Percentiles rank a stretch among this genome's conserved stretches.
Evolutionary conservation across 2,888 invertebrate species (phyloP).

Genomic region (Lissocephala sabroskyi): DNA sequence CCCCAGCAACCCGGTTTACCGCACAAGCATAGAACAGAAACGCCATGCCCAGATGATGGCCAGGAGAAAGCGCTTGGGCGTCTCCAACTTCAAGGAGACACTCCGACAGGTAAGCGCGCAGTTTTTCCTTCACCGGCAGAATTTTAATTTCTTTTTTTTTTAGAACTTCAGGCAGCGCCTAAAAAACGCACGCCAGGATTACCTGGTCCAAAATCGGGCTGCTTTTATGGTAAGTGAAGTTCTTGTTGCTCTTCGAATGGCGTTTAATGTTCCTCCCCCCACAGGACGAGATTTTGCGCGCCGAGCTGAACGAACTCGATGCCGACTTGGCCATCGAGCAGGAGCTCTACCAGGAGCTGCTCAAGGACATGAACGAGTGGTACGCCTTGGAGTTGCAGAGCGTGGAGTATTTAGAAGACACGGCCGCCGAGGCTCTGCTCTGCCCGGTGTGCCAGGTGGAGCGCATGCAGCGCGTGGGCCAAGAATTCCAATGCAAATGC

Average conservation of each 20-base stretch:
- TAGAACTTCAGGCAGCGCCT: slow-evolving; percentile 69
- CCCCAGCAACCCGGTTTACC: slow-evolving; percentile 40
- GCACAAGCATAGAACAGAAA: slow-evolving; percentile 66
- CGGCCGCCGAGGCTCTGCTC: slow-evolving; percentile 64
- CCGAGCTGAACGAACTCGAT: slow-evolving; percentile 65
- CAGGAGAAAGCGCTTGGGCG: slow-evolving; percentile 55
- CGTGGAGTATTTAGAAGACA: slow-evolving; percentile 58
- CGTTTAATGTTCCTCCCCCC: too few species aligned
- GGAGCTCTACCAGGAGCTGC: slow-evolving; percentile 63
- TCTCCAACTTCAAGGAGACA: slow-evolving; percentile 63
- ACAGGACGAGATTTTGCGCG: slow-evolving; percentile 54
- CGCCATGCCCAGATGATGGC: slow-evolving; percentile 57
- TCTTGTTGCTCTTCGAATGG: too few species aligned
- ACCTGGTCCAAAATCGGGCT: slow-evolving; percentile 42
- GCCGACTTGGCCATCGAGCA: slow-evolving; percentile 62
- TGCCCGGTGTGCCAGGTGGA: slow-evolving; percentile 75
- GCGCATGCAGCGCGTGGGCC: slow-evolving; percentile 16
- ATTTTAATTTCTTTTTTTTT: neutral
- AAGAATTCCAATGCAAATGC: slow-evolving; percentile 71
- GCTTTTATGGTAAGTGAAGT: slow-evolving; percentile 22
- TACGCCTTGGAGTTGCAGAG: slow-evolving; percentile 58
- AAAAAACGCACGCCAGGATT: slow-evolving; percentile 51
- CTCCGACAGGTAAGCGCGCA: slow-evolving; percentile 56
- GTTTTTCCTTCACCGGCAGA: too few species aligned
- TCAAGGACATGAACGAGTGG: slow-evolving; percentile 66